Evolutionary conservation across 2,113 vertebrate genomes (phyloP).

Genomic region (Austrofundulus limnaeus): DNA sequence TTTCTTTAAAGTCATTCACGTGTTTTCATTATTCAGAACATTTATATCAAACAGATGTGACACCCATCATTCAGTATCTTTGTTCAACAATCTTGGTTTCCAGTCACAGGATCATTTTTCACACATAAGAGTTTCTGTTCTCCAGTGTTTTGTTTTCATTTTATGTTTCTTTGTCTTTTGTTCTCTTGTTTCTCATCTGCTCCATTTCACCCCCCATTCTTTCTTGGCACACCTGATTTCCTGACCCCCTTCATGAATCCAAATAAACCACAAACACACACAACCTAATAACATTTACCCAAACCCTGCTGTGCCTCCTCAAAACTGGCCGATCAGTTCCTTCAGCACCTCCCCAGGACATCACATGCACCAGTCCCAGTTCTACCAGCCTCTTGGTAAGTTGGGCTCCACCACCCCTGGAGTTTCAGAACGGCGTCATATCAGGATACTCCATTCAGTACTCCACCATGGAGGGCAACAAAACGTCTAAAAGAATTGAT

Average conservation of each 20-base stretch:
- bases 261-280: constrained; percentile 57
- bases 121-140: constrained; percentile 51
- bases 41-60: constrained; percentile 77
- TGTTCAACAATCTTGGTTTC: constrained; percentile 61
- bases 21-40: constrained; percentile 79
- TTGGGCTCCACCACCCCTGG: constrained; percentile 92
- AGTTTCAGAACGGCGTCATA: constrained; percentile 92
- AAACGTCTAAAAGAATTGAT: constrained; percentile 83
- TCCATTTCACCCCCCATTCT: constrained; percentile 77
- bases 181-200: constrained; percentile 86
- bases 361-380: constrained; percentile 93
- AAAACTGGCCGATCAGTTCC: constrained; percentile 89
- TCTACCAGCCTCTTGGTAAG: constrained; percentile 98
- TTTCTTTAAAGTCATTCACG: constrained; percentile 66
- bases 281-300: constrained; percentile 59
- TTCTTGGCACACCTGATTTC: constrained; percentile 62
- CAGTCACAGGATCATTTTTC: constrained; percentile 51
- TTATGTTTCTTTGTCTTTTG: constrained; percentile 80
- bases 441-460: constrained; percentile 94
- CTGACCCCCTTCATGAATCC: constrained; percentile 60
- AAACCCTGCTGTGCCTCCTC: constrained; percentile 47
- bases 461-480: constrained; percentile 83
- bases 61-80: constrained; percentile 83
- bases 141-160: constrained; percentile 76
- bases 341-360: constrained; percentile 94